Evolutionary conservation across 92 coral and sea anemone genomes (phyloP).

Genomic region (Desmophyllum pertusum): DNA sequence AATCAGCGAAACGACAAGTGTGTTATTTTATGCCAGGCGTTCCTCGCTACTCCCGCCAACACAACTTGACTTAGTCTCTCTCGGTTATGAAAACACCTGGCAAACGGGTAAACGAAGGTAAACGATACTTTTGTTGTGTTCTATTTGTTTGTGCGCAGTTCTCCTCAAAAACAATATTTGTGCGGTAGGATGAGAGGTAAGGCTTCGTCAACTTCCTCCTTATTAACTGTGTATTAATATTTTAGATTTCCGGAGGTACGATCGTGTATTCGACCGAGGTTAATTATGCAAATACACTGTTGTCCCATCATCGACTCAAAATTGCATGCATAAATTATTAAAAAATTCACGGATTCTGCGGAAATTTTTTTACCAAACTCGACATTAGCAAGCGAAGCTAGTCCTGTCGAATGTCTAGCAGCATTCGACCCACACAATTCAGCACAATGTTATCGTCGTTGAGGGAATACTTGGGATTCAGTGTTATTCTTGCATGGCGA

Average conservation of each 20-base stretch:
- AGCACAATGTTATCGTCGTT: no score
- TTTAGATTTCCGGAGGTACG: not conserved
- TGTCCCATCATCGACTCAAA: not conserved
- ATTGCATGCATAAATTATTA: not conserved
- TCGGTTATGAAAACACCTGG: conserved; percentile 2
- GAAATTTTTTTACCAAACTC: no score
- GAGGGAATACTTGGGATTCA: no score
- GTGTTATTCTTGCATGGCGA: no score
- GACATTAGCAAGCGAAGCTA: no score
- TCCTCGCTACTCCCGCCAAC: not conserved
- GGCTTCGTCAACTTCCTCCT: not conserved
- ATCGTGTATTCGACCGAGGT: no score
- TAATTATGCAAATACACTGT: not conserved
- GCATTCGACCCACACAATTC: no score
- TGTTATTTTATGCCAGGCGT: conserved; percentile 36
- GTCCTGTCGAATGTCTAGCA: no score
- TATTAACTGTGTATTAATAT: not conserved
- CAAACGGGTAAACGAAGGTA: not conserved
- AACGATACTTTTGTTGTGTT: not conserved
- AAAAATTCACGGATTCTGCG: no score
- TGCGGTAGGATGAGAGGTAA: not conserved
- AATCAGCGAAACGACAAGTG: not conserved
- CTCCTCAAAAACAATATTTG: not conserved
- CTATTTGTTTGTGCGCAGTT: not conserved
- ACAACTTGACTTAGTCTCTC: conserved; percentile 1